A percentile compares a stretch with the other conserved stretches of the same genome.
These are phyloP conservation scores for Connochaetes taurinus DNA, from an alignment of 2,113 vertebrate genomes.

Conservation along the genomic window DNA sequence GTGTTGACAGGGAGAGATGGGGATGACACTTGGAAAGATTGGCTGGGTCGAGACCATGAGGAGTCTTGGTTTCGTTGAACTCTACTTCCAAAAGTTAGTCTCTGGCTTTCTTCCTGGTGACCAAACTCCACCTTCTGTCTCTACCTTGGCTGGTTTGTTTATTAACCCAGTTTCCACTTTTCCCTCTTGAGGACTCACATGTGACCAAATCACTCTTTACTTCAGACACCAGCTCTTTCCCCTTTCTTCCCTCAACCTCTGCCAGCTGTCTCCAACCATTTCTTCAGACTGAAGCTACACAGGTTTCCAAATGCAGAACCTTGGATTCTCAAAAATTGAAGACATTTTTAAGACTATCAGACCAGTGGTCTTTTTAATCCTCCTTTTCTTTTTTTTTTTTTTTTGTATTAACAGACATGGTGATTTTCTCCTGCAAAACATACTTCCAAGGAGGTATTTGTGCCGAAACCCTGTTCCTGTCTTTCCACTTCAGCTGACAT, in stretches of 20 bases:
- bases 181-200: not conserved
- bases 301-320: not conserved
- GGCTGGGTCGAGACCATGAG: not conserved
- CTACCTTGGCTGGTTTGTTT: not conserved
- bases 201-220: not conserved
- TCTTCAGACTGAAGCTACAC: not conserved
- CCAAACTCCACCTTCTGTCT: not conserved
- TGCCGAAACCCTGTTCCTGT: not conserved
- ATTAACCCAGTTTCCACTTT: not conserved
- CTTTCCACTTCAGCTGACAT: not conserved
- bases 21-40: not conserved
- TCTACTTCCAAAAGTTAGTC: not conserved
- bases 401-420: not conserved
- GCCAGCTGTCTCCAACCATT: not conserved
- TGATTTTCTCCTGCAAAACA: not conserved
- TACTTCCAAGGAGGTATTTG: not conserved
- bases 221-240: no score
- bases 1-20: not conserved
- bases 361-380: not conserved
- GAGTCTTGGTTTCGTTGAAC: not conserved
- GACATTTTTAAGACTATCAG: not conserved
- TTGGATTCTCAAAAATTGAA: not conserved
- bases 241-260: not conserved
- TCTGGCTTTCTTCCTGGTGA: not conserved
- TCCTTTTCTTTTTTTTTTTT: not conserved